Evolutionary conservation across 1,140 invertebrate genomes (phyloP), one percentile per base, ranked within the genome.

Genomic region (Magallana gigas): DNA sequence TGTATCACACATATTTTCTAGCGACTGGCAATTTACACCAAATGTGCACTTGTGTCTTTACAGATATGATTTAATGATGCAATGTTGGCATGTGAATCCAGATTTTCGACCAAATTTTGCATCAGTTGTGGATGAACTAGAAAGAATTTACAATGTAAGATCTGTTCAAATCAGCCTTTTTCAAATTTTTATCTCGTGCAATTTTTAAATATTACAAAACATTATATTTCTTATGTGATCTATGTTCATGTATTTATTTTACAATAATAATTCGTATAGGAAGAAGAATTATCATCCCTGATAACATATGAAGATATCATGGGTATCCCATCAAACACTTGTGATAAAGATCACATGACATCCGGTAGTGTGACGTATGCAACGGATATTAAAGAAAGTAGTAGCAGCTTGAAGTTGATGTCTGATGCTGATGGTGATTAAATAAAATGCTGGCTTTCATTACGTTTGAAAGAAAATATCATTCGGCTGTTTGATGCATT

Each of bases 71-170:
- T 96, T 99, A 89, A 99, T 99, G 98, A 97, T 96, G 58, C 96
- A 97, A 91, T 99, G 98, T 91, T 99, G 98, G 98, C 97, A 98
- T 94, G 97, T 97, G 0, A 96, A 96, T 76, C 97, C 98, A 0
- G 97, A 97, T 56, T 96, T 98, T 87, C 96, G 98, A 87, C 98
- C 98, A 56, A 57, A 80, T 18, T 87, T 87, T 60, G 59, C 83
- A 57, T 57, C 5, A 16, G 12, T 84, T 60, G 83, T 84, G n/a
- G 57, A 62, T 8, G 57, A 58, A n/a, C 83, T 84, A 8, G n/a
- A 59, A 1, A 84, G 29, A 18, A 60, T 36, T 59, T 14, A 62
- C 16, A 84, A 84, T 9, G 83, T 84, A 84, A 83, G 48, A 57
- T 57, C 14, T 57, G 0, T 83, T 57, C 12, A 48, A 4, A 48